A percentile compares a stretch with the other conserved stretches of the same genome.
Conservation (phyloP, 2,113 vertebrate species). For the Psittacula cyanocephala region DNA sequence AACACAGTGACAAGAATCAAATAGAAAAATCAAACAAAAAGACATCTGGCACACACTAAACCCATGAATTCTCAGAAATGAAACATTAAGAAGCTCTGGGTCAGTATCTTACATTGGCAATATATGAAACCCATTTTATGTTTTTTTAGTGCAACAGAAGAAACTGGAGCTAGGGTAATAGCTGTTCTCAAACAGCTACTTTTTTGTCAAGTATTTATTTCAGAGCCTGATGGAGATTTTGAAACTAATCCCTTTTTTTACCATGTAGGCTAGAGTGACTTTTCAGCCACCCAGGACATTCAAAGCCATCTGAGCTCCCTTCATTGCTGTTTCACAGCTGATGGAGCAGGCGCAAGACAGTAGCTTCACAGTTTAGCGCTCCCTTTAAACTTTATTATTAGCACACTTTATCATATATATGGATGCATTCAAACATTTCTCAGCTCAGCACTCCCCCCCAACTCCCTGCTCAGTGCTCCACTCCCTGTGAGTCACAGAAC, state of each 20-base stretch:
- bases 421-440: background rate
- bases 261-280: background rate
- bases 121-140: background rate
- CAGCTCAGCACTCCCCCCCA: background rate
- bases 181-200: conserved; percentile 23
- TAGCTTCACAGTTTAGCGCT: background rate
- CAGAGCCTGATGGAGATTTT: background rate
- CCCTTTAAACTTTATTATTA: conserved; percentile 39
- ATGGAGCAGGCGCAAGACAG: background rate
- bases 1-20: conserved; percentile 46
- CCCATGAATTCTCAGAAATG: conserved; percentile 13
- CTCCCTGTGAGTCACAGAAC: background rate
- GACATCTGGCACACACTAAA: conserved; percentile 54
- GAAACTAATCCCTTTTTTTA: background rate
- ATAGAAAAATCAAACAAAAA: conserved; percentile 44
- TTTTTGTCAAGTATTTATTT: conserved; percentile 36
- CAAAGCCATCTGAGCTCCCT: background rate
- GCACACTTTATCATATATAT: background rate
- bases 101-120: conserved; percentile 37
- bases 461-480: background rate
- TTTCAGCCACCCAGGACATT: background rate
- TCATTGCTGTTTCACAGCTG: background rate
- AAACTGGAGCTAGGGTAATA: conserved; percentile 15
- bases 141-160: conserved; percentile 49
- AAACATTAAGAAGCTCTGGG: background rate